A percentile compares a stretch with the other conserved stretches of the same genome.
phyloP scores from a whole-genome alignment of 2,113 vertebrate species.

The Chinchilla lanigera region DNA sequence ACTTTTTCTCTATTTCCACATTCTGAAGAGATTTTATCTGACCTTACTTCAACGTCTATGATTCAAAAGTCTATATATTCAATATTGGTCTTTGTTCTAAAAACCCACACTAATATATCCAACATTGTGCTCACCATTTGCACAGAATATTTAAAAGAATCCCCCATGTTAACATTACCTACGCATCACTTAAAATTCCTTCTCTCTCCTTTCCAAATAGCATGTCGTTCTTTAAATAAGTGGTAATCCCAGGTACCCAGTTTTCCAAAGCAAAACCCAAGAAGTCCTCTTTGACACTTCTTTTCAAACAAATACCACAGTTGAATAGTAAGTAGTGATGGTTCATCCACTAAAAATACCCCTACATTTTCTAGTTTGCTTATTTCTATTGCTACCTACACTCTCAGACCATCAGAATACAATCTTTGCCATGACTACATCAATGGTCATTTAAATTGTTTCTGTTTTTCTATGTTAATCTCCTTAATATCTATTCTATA shows the following conservation, averaged over 20 bases:
- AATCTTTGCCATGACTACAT: background rate
- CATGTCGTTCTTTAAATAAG: background rate
- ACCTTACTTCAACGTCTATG: background rate
- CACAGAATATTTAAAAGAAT: background rate
- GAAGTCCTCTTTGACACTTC: background rate
- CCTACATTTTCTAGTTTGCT: background rate
- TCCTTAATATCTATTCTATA: background rate
- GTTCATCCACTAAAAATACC: background rate
- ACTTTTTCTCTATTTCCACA: background rate
- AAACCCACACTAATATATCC: background rate
- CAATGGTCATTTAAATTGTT: background rate
- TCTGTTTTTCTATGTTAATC: background rate
- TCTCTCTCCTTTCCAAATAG: background rate
- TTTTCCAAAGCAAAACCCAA: background rate
- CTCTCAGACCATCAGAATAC: background rate
- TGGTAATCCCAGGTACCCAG: background rate
- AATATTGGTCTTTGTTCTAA: background rate
- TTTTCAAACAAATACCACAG: background rate
- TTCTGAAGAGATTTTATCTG: background rate
- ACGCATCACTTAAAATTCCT: background rate
- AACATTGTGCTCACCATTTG: background rate
- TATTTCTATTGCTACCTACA: background rate
- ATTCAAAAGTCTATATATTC: background rate
- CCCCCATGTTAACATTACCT: background rate
- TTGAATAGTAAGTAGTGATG: background rate